Percentiles rank a stretch among this genome's conserved stretches.
phyloP scores from a whole-genome alignment of 92 coral and sea anemone species.

The Umimayanthus kanabou region DNA sequence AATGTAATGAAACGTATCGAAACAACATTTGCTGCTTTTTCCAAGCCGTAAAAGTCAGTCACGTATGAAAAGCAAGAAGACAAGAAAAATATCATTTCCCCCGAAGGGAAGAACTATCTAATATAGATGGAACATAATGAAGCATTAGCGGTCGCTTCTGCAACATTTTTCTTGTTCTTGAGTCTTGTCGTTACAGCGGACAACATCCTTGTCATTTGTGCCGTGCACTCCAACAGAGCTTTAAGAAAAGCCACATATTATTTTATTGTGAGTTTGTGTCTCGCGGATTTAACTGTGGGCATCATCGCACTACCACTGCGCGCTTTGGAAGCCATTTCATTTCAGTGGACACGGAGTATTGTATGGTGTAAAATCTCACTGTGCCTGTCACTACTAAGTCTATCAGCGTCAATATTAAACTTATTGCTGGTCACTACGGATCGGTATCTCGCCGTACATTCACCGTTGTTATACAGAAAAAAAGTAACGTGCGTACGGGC shows the following conservation, averaged over 20 bases:
- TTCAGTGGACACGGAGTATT: conserved; percentile 44
- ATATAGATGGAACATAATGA: conserved; percentile 10
- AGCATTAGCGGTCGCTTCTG: not conserved
- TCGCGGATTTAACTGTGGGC: conserved; percentile 56
- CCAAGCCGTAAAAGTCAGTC: not conserved
- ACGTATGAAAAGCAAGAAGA: not conserved
- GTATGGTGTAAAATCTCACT: conserved; percentile 53
- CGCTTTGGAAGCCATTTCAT: conserved; percentile 40
- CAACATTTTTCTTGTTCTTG: conserved; percentile 30
- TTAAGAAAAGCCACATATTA: conserved; percentile 51
- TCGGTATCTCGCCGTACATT: conserved; percentile 56
- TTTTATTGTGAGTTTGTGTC: conserved; percentile 51
- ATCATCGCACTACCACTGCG: conserved; percentile 53
- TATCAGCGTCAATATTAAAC: conserved; percentile 61
- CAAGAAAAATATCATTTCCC: not conserved
- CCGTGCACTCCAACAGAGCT: conserved; percentile 52
- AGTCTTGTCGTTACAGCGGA: conserved; percentile 48
- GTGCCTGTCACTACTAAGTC: conserved; percentile 57
- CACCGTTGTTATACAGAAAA: conserved; percentile 40
- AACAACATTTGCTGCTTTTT: not conserved
- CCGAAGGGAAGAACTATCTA: not conserved
- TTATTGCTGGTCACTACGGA: conserved; percentile 52
- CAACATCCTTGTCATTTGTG: conserved; percentile 44
- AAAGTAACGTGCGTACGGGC: conserved; percentile 37
- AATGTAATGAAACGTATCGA: not conserved